Evolutionary conservation across 2,113 vertebrate genomes (phyloP).

Genomic region (Fregata magnificens): DNA sequence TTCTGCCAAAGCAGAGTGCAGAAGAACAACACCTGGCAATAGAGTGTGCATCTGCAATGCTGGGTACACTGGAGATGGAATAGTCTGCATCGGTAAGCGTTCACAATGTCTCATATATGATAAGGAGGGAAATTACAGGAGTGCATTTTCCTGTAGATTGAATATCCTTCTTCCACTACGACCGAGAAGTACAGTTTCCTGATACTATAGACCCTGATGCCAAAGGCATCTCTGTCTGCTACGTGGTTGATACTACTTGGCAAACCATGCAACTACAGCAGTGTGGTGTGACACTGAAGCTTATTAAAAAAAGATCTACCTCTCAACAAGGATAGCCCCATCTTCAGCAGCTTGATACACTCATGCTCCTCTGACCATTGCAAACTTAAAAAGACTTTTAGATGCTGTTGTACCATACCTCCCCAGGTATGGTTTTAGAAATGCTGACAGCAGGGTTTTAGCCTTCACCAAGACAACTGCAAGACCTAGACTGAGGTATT

Average conservation of each 20-base stretch:
- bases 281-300: background rate
- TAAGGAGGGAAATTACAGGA: background rate
- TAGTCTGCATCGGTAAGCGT: constrained; percentile 83
- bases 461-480: background rate
- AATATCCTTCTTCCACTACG: background rate
- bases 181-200: background rate
- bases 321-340: background rate
- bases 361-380: background rate
- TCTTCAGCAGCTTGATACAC: background rate
- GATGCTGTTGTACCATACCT: background rate
- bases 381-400: background rate
- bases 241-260: rapidly evolving
- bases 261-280: background rate
- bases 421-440: background rate
- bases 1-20: constrained; percentile 82
- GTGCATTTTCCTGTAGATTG: background rate
- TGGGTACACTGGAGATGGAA: constrained; percentile 85
- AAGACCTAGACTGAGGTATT: background rate
- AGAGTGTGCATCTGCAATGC: constrained; percentile 78
- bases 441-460: background rate
- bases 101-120: rapidly evolving
- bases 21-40: constrained; percentile 80
- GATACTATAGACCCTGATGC: background rate
- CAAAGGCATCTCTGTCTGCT: background rate
- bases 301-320: background rate